Conservation (phyloP, 1,140 invertebrate genomes). For the Mylabris phalerata region DNA sequence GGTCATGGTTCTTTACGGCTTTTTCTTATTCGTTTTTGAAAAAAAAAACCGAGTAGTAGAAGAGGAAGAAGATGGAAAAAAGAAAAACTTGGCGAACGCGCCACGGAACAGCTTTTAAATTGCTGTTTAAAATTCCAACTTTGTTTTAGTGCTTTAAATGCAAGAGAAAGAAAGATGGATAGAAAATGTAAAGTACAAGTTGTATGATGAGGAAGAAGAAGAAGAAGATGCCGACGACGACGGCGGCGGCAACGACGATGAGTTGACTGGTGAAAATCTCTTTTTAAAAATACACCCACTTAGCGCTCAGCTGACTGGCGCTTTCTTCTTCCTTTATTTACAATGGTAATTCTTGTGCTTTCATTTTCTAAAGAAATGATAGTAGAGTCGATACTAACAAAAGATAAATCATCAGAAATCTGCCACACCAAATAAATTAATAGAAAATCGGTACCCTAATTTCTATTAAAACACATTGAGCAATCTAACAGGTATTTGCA, state of each 20-base stretch:
- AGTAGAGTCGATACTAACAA: background rate
- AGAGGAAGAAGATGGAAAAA: too few species aligned
- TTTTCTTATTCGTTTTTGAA: constrained; percentile 37
- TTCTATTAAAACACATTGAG: too few species aligned
- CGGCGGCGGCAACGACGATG: background rate
- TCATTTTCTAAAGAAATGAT: constrained; percentile 18
- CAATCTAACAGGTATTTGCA: too few species aligned
- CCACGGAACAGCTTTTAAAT: constrained; percentile 34
- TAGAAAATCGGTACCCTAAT: too few species aligned
- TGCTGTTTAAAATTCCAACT: constrained; percentile 41
- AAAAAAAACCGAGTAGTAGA: constrained; percentile 12
- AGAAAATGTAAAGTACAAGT: too few species aligned
- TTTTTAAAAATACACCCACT: constrained; percentile 30
- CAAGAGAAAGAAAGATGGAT: background rate
- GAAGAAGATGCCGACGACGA: too few species aligned
- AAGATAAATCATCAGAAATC: background rate
- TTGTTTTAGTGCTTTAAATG: constrained; percentile 37
- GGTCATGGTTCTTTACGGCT: constrained; percentile 37
- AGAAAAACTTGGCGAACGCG: constrained; percentile 22
- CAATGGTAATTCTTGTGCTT: constrained; percentile 33
- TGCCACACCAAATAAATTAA: too few species aligned
- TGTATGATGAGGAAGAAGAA: too few species aligned
- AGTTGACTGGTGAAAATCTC: constrained; percentile 25
- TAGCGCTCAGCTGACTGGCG: constrained; percentile 25
- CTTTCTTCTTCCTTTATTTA: constrained; percentile 20